A percentile compares a stretch with the other conserved stretches of the same genome.
These are phyloP conservation scores for Diplodus puntazzo DNA, from an alignment of 2,797 vertebrate species.

Conservation along the genomic window DNA sequence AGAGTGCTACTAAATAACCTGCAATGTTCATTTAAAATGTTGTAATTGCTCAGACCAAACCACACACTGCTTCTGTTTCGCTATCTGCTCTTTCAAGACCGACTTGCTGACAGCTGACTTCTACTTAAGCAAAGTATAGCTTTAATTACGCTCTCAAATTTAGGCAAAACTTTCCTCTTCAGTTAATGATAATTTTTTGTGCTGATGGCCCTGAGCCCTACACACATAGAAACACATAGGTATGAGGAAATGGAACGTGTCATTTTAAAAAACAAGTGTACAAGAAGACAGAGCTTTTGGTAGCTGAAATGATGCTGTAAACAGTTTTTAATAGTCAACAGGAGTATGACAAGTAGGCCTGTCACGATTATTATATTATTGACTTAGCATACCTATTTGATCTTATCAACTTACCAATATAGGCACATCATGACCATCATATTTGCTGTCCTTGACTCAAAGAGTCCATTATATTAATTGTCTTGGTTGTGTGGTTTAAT, in stretches of 20 bases:
- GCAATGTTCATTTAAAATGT: constrained; percentile 32
- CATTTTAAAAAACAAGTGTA: background rate
- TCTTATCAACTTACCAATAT: too few species aligned
- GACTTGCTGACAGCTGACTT: constrained; percentile 9
- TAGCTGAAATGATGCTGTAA: too few species aligned
- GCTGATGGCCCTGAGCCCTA: constrained; percentile 7
- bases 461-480: too few species aligned
- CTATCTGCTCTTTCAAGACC: constrained; percentile 6
- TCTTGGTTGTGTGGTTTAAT: too few species aligned
- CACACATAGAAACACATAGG: background rate
- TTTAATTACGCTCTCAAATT: constrained; percentile 14
- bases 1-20: constrained; percentile 12
- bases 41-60: constrained; percentile 16
- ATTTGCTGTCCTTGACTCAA: too few species aligned
- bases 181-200: constrained; percentile 6
- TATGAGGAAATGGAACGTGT: background rate
- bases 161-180: constrained; percentile 3
- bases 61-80: constrained; percentile 8
- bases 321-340: too few species aligned
- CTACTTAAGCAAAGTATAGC: constrained; percentile 18
- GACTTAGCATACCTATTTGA: too few species aligned
- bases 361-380: too few species aligned
- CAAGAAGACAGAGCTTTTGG: background rate
- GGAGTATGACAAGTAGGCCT: too few species aligned
- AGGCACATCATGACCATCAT: too few species aligned